phyloP scores from a whole-genome alignment of 2,113 vertebrate genomes.

The Setophaga coronata region DNA sequence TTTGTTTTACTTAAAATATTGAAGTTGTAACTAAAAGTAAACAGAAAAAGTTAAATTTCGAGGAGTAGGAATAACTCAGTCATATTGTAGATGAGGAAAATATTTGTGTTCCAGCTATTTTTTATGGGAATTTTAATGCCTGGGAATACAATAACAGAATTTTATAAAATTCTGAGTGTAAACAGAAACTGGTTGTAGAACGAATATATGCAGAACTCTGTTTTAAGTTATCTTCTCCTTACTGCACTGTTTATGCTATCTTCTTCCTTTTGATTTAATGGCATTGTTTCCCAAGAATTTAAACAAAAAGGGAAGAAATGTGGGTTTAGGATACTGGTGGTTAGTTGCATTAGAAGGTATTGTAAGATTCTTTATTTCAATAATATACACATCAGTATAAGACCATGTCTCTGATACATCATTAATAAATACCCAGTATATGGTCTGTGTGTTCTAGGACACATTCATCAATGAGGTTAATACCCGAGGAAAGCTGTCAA shows the following conservation, averaged over 20 bases:
- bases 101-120: neutral
- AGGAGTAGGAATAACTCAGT: neutral
- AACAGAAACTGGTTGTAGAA: neutral
- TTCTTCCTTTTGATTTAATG: neutral
- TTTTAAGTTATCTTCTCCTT: neutral
- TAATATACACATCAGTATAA: neutral
- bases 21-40: neutral
- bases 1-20: neutral
- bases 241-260: neutral
- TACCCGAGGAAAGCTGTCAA: neutral
- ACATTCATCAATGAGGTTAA: neutral
- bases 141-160: neutral
- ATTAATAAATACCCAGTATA: neutral
- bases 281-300: neutral
- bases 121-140: neutral
- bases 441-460: neutral
- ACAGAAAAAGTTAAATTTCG: neutral
- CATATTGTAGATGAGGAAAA: neutral
- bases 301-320: neutral
- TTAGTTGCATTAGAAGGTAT: neutral
- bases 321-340: neutral
- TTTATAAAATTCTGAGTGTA: neutral
- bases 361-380: neutral
- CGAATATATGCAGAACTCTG: neutral
- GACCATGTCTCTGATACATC: neutral